A percentile compares a stretch with the other conserved stretches of the same genome.
These are phyloP conservation scores for Acromyrmex echinatior DNA, from an alignment of 1,140 invertebrate genomes.

Conservation along the genomic window DNA sequence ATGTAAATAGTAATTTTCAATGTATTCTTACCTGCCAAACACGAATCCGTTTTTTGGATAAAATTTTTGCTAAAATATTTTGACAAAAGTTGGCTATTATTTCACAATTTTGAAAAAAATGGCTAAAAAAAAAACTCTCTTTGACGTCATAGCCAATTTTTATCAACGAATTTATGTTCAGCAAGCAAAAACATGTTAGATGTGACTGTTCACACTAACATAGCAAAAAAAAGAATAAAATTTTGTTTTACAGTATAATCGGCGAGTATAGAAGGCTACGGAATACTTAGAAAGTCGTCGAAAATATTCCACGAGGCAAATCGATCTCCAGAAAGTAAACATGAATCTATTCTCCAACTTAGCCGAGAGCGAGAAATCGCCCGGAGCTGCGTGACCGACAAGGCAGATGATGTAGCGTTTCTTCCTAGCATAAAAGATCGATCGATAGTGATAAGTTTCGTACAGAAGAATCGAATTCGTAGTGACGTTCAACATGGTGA, in stretches of 20 bases:
- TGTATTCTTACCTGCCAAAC: too few species aligned
- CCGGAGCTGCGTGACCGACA: constrained; percentile 32
- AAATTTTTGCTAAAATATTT: too few species aligned
- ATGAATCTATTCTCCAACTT: constrained; percentile 46
- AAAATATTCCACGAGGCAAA: constrained; percentile 60
- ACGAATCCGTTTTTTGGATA: too few species aligned
- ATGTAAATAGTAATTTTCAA: too few species aligned
- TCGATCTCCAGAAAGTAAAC: constrained; percentile 56
- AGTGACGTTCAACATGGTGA: constrained; percentile 10
- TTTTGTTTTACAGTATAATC: not conserved
- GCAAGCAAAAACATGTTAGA: too few species aligned
- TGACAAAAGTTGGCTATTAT: too few species aligned
- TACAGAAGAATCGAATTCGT: constrained; percentile 13
- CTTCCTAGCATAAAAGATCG: constrained; percentile 35
- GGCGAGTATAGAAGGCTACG: constrained; percentile 27
- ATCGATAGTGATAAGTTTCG: constrained; percentile 53
- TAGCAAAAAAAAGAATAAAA: too few species aligned
- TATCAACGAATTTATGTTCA: too few species aligned
- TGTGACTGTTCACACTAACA: too few species aligned
- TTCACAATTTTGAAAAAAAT: too few species aligned
- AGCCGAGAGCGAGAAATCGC: constrained; percentile 43
- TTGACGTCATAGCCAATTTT: too few species aligned
- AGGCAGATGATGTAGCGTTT: constrained; percentile 48
- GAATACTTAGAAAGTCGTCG: constrained; percentile 39
- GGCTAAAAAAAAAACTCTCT: too few species aligned